Base-by-base conservation (phyloP, 2,888 invertebrate genomes). In the Volucella bombylans region DNA sequence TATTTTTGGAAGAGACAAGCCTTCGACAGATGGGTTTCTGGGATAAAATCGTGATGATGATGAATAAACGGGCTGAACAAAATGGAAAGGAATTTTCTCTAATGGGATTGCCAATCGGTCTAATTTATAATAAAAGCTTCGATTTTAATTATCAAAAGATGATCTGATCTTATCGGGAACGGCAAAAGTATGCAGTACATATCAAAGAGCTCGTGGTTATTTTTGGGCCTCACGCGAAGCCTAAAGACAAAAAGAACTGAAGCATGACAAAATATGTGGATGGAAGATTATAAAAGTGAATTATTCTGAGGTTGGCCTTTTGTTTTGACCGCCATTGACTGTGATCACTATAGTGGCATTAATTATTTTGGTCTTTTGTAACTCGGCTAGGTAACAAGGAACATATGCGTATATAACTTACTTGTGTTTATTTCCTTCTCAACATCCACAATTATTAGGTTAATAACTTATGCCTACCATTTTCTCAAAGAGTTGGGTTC, bases 41-140 rank as follows among this genome's bases (percentile, higher is more conserved):
- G 68, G 64, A 68, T 64, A 52, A 64, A 31, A 10, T 62, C 45
- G 64, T 38, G 62, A 73, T 68, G 50, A 59, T 65, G 76, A 69
- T 39, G 52, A 57, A 69, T 68, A 68, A 57, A 54, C 18, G 55
- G 43, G 55, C 41, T 62, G 23, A 49, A 39, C n/a, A 43, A 62
- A 55, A 49, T 49, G 15, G 45, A 50, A 59, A 39, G 18, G 14
- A 43, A 59, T 76, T 59, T 18, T 54, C 45, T 23, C 65, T 65
- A 57, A 74, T 57, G 62, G 62, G 62, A 69, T 71, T 71, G 69
- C 38, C 62, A 71, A 49, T 77, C 77, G 62, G 43, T 43, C 50
- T 52, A 39, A 49, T 54, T 68, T 39, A 31, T 14, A 23, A 47
- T 31, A 55, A 54, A 77, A 62, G 49, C 61, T 78, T 18, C 69